Conservation (phyloP, 2,113 vertebrate genomes). For the Puntigrus tetrazona region DNA sequence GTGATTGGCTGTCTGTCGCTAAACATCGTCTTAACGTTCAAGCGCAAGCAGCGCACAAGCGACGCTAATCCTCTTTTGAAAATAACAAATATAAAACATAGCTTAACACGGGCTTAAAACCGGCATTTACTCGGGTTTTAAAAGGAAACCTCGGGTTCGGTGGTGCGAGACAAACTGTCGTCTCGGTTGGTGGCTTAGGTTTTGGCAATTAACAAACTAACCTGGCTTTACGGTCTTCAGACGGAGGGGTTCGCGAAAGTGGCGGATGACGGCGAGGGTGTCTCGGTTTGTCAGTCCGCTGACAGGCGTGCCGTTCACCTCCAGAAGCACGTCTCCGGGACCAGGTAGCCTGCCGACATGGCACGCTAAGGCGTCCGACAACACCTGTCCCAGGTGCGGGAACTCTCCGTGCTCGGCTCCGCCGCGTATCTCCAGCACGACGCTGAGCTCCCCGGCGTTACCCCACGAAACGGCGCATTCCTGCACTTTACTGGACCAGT, state of each 20-base stretch:
- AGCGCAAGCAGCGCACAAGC: neutral
- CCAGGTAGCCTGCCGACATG: constrained; percentile 81
- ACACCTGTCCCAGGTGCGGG: constrained; percentile 84
- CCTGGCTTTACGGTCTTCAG: constrained; percentile 93
- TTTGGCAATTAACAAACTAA: constrained; percentile 61
- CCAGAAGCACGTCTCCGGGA: constrained; percentile 89
- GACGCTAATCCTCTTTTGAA: neutral
- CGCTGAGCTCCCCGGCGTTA: constrained; percentile 72
- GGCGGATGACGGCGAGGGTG: constrained; percentile 89
- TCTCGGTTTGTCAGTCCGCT: constrained; percentile 94
- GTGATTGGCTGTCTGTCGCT: constrained; percentile 17
- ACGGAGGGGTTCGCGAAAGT: constrained; percentile 91
- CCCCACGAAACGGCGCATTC: constrained; percentile 88
- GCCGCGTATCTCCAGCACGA: constrained; percentile 81
- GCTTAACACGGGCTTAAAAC: neutral
- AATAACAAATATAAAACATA: neutral
- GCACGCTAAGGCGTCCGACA: constrained; percentile 77
- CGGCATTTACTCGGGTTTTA: neutral
- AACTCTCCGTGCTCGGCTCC: constrained; percentile 93
- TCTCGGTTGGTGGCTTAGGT: neutral
- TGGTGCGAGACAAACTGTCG: neutral
- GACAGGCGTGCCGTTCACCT: constrained; percentile 95
- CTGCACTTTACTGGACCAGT: constrained; percentile 92
- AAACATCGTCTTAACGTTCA: neutral
- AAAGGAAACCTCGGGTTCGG: neutral